Percentiles rank a stretch among this genome's conserved stretches.
Evolutionary conservation across 1,140 invertebrate species (phyloP).

Genomic region (Ceratina japonica): DNA sequence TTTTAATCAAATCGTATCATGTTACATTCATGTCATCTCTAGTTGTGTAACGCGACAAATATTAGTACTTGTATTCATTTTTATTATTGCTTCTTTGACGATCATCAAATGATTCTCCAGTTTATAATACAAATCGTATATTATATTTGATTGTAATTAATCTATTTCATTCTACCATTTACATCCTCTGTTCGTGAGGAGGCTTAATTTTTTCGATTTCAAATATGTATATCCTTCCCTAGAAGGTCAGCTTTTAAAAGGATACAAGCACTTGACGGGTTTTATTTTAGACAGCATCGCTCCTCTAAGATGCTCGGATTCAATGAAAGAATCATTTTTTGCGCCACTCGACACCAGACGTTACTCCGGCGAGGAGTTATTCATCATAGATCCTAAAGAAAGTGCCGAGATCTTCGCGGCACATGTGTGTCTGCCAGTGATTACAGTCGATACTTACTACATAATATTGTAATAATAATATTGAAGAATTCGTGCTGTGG

Average conservation of each 20-base stretch:
- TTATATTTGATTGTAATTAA: too few species aligned
- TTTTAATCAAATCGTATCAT: not conserved
- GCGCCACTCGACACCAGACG: slow-evolving; percentile 5
- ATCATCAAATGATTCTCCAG: too few species aligned
- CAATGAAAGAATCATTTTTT: slow-evolving; percentile 12
- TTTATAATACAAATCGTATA: too few species aligned
- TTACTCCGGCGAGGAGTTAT: not conserved
- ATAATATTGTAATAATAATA: too few species aligned
- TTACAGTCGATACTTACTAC: not conserved
- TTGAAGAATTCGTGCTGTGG: slow-evolving; percentile 5
- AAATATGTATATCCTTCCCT: not conserved
- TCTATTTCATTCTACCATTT: too few species aligned
- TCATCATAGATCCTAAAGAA: slow-evolving; percentile 14
- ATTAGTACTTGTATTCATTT: too few species aligned
- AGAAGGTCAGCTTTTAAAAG: not conserved
- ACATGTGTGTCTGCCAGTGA: not conserved
- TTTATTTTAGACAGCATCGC: not conserved
- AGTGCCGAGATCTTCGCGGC: not conserved
- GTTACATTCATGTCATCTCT: too few species aligned
- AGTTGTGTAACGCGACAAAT: too few species aligned
- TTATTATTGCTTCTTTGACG: too few species aligned
- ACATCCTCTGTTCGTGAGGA: not conserved
- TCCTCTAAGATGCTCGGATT: not conserved
- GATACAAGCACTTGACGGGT: not conserved
- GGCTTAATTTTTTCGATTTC: not conserved